Evolutionary conservation across 2,797 vertebrate species (phyloP).

Genomic region (Manis crassicaudata): DNA sequence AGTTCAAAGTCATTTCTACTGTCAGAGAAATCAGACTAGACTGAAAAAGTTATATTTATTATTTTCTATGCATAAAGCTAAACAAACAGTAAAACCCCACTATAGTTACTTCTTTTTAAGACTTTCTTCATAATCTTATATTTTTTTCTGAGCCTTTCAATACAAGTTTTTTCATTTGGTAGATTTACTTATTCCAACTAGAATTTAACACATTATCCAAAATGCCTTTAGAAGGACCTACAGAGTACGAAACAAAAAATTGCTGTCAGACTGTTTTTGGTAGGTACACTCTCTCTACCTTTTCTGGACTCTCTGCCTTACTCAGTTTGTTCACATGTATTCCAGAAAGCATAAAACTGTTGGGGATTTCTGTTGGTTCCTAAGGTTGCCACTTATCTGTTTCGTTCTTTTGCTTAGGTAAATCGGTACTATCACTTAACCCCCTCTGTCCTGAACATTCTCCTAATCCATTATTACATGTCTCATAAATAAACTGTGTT

Average conservation of each 20-base stretch:
- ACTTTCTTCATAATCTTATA: slow-evolving; percentile 18
- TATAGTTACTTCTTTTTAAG: not conserved
- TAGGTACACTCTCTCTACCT: not conserved
- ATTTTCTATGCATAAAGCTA: not conserved
- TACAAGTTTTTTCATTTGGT: slow-evolving; percentile 44
- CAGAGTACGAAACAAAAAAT: slow-evolving; percentile 27
- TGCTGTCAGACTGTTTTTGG: not conserved
- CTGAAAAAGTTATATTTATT: not conserved
- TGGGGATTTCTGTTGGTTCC: not conserved
- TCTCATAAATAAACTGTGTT: not conserved
- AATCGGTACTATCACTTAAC: slow-evolving; percentile 41
- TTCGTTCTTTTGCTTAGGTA: not conserved
- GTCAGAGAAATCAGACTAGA: slow-evolving; percentile 23
- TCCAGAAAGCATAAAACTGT: slow-evolving; percentile 24
- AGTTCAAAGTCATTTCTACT: slow-evolving; percentile 14
- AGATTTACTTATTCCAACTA: not conserved
- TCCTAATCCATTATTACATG: not conserved
- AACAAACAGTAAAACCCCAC: not conserved
- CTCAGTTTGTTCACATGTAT: not conserved
- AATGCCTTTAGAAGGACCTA: not conserved
- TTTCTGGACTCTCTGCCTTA: not conserved
- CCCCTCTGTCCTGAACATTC: not conserved
- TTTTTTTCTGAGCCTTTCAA: not conserved
- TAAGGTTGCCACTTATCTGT: not conserved
- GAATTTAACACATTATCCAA: slow-evolving; percentile 25